phyloP scores from a whole-genome alignment of 1,140 invertebrate genomes.

The Agrypnia vestita region DNA sequence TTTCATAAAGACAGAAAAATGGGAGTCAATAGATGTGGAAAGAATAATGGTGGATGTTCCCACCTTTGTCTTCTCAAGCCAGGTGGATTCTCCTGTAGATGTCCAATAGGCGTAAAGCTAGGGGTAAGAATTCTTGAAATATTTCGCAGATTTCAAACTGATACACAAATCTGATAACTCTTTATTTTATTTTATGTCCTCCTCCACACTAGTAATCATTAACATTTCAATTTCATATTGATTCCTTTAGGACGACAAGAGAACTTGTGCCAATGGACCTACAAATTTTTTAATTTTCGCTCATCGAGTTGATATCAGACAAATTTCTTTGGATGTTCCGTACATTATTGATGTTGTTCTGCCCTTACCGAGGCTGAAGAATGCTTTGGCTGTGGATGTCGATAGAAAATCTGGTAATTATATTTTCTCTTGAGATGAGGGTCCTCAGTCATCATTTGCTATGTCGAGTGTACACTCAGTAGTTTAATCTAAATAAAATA shows the following conservation, averaged over 20 bases:
- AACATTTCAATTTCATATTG: constrained; percentile 58
- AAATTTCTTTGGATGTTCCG: constrained; percentile 90
- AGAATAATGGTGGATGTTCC: constrained; percentile 89
- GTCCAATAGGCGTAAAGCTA: constrained; percentile 89
- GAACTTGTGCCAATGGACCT: constrained; percentile 82
- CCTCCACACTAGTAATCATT: not conserved
- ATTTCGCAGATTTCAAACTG: not conserved
- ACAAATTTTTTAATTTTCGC: constrained; percentile 87
- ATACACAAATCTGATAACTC: too few species aligned
- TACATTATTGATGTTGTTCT: constrained; percentile 89
- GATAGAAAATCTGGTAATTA: constrained; percentile 80
- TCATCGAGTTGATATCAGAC: constrained; percentile 85
- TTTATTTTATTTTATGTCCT: not conserved
- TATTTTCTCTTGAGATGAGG: not conserved
- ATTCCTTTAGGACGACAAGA: constrained; percentile 76
- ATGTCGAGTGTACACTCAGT: not conserved
- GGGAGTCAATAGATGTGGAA: constrained; percentile 78
- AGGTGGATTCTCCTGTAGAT: constrained; percentile 83
- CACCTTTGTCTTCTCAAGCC: constrained; percentile 91
- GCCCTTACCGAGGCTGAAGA: constrained; percentile 83
- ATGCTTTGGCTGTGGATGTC: constrained; percentile 88
- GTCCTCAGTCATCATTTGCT: not conserved
- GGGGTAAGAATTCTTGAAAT: constrained; percentile 65
- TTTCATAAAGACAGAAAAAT: constrained; percentile 81
- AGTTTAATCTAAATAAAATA: too few species aligned